These are phyloP conservation scores for Glyphotaelius pellucidus DNA, from an alignment of 2,888 invertebrate species.

Conservation along the genomic window DNA sequence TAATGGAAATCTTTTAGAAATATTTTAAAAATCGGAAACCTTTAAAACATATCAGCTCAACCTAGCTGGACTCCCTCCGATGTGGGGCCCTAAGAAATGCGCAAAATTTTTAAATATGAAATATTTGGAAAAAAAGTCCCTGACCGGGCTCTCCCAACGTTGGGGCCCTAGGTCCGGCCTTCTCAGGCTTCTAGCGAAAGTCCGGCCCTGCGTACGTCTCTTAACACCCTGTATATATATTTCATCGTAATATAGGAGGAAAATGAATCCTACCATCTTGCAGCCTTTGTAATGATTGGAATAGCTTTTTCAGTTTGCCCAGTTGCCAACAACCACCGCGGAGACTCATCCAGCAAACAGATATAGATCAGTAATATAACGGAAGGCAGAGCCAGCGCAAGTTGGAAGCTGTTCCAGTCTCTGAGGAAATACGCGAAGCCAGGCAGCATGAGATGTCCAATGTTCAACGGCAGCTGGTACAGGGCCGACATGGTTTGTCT, in stretches of 20 bases:
- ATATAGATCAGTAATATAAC: slow-evolving; percentile 82
- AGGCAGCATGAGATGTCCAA: slow-evolving; percentile 82
- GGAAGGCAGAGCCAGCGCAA: slow-evolving; percentile 81
- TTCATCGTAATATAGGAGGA: background rate
- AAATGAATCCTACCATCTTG: slow-evolving; percentile 72
- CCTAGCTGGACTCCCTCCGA: too few species aligned
- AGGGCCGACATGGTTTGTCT: slow-evolving; percentile 79
- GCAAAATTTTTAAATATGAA: too few species aligned
- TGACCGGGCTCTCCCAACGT: too few species aligned
- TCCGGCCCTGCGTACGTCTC: too few species aligned
- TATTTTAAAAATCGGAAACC: too few species aligned
- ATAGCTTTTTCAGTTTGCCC: slow-evolving; percentile 82
- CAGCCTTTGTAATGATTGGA: slow-evolving; percentile 81
- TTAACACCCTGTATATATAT: too few species aligned
- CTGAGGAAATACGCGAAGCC: slow-evolving; percentile 81
- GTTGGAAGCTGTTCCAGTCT: slow-evolving; percentile 83
- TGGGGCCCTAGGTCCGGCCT: too few species aligned
- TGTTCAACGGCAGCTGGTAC: slow-evolving; percentile 84
- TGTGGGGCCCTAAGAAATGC: too few species aligned
- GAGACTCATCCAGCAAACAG: slow-evolving; percentile 88
- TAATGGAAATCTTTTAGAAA: too few species aligned
- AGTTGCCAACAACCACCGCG: slow-evolving; percentile 87
- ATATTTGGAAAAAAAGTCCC: too few species aligned
- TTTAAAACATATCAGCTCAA: too few species aligned
- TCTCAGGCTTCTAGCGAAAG: too few species aligned